phyloP scores from a whole-genome alignment of 2,888 invertebrate species.

The Cremastobaeus sp. region DNA sequence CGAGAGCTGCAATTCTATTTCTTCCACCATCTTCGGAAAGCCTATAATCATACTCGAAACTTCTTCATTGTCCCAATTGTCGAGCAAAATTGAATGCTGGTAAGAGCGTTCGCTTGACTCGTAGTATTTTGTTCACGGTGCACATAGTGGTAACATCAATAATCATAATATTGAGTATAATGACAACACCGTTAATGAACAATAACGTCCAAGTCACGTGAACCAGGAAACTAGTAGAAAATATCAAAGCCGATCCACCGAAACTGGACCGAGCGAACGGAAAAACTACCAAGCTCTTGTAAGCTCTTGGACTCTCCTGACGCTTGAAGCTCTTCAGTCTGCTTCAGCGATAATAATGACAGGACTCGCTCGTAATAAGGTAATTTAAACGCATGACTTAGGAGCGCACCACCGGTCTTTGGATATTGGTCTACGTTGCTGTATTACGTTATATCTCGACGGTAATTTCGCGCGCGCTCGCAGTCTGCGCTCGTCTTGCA shows the following conservation, averaged over 20 bases:
- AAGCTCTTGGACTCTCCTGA: constrained; percentile 18
- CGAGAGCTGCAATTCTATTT: too few species aligned
- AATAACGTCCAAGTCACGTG: too few species aligned
- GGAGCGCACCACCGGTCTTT: constrained; percentile 61
- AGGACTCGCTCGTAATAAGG: constrained; percentile 73
- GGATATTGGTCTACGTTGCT: constrained; percentile 65
- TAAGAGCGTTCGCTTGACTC: not conserved
- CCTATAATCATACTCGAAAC: not conserved
- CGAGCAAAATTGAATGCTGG: not conserved
- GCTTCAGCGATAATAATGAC: constrained; percentile 72
- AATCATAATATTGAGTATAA: too few species aligned
- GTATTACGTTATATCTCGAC: constrained; percentile 52
- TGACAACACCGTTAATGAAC: too few species aligned
- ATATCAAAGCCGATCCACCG: too few species aligned
- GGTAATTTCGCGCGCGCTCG: constrained; percentile 43
- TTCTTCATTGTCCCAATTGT: constrained; percentile 13
- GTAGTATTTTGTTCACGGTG: too few species aligned
- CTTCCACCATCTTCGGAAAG: too few species aligned
- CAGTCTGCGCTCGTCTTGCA: constrained; percentile 43
- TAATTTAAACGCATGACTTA: constrained; percentile 78
- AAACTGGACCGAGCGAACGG: too few species aligned
- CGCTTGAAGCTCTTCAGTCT: constrained; percentile 34
- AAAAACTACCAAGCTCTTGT: too few species aligned
- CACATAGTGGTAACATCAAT: not conserved
- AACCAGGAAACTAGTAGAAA: too few species aligned